These are phyloP conservation scores for Gavia stellata DNA, from an alignment of 2,113 vertebrate genomes.

Conservation along the genomic window DNA sequence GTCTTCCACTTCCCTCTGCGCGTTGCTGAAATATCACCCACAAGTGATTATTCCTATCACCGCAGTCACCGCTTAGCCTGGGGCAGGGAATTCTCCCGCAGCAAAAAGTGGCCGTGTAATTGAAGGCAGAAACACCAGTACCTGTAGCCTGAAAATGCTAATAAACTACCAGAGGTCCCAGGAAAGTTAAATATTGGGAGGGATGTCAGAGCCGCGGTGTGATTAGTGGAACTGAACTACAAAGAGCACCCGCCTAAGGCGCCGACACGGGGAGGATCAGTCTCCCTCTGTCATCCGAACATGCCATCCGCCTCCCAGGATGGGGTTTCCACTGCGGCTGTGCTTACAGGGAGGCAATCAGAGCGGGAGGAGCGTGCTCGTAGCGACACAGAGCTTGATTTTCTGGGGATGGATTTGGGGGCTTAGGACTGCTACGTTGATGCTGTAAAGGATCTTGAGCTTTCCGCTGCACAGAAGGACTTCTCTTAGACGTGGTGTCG, in stretches of 20 bases:
- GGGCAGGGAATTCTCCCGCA: background rate
- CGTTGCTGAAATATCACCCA: conserved; percentile 28
- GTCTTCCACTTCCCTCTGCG: conserved; percentile 21
- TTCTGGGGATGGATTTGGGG: background rate
- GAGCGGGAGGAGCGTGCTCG: background rate
- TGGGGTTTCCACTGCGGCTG: background rate
- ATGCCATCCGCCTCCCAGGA: background rate
- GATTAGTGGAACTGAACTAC: conserved; percentile 20
- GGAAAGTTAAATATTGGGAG: conserved; percentile 56
- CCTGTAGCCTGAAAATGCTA: conserved; percentile 37
- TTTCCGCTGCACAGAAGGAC: accelerated
- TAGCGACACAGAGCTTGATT: background rate
- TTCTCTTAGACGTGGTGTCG: accelerated
- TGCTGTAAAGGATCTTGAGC: background rate
- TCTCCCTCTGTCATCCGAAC: conserved; percentile 15
- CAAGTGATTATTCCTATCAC: conserved; percentile 33
- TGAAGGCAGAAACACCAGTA: conserved; percentile 12
- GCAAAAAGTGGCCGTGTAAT: background rate
- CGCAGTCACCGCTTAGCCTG: background rate
- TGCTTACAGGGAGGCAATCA: background rate
- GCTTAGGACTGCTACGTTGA: accelerated
- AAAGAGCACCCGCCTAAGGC: background rate
- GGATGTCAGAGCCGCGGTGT: background rate
- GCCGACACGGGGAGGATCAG: background rate
- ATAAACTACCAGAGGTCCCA: conserved; percentile 48